These are phyloP conservation scores for Struthio camelus DNA, from an alignment of 2,113 vertebrate genomes.

Conservation along the genomic window DNA sequence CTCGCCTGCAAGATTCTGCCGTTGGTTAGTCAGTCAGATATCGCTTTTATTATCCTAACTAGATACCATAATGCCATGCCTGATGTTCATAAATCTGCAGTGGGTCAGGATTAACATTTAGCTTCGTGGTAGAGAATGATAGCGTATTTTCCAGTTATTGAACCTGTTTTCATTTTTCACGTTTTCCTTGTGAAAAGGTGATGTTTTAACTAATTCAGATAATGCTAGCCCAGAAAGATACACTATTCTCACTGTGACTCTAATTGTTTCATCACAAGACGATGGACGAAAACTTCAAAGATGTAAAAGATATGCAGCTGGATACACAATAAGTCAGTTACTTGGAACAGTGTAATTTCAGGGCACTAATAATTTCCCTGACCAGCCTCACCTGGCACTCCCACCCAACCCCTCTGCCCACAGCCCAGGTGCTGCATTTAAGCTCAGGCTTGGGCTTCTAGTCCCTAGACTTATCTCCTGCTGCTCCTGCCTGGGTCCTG, in stretches of 20 bases:
- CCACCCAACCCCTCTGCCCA: neutral
- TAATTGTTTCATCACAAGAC: neutral
- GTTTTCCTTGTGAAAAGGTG: neutral
- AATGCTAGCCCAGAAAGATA: neutral
- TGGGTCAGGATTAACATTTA: neutral
- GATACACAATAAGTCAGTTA: neutral
- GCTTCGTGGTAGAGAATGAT: neutral
- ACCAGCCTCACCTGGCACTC: neutral
- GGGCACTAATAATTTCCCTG: neutral
- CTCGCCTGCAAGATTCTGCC: rapidly evolving
- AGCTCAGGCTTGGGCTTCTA: too few species aligned
- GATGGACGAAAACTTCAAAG: neutral
- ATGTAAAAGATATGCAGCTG: neutral
- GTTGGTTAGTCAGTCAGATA: neutral
- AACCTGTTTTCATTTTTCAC: neutral
- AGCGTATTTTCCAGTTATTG: neutral
- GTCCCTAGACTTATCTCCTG: neutral
- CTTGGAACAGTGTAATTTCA: neutral
- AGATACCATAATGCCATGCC: neutral
- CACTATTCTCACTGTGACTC: neutral
- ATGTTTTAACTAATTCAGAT: neutral
- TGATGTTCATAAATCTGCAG: neutral
- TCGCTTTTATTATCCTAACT: neutral
- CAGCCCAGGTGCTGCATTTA: neutral
- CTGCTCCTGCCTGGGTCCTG: neutral